A percentile compares a stretch with the other conserved stretches of the same genome.
Conservation (phyloP, 2,113 vertebrate genomes). For the Thermophis baileyi region DNA sequence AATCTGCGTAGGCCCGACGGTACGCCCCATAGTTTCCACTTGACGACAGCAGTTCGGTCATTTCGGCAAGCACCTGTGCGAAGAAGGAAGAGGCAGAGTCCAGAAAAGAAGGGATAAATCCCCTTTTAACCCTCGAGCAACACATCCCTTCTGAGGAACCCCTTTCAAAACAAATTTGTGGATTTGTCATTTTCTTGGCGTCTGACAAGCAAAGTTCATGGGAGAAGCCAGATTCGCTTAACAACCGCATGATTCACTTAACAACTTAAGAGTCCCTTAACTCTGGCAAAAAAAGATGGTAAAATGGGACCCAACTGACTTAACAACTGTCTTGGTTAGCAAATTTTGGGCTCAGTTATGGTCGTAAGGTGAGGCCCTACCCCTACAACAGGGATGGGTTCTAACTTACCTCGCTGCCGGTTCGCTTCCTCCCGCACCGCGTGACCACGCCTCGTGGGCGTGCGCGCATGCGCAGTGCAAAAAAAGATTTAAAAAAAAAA, state of each 20-base stretch:
- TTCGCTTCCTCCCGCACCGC: no score
- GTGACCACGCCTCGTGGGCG: no score
- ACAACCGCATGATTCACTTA: not conserved
- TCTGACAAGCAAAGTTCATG: no score
- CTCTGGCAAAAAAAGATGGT: not conserved
- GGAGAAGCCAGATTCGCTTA: no score
- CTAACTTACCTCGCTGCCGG: no score
- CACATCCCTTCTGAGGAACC: not conserved
- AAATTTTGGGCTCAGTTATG: no score
- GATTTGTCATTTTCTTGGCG: not conserved
- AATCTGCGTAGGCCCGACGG: constrained; percentile 78
- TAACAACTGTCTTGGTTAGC: no score
- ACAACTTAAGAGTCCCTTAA: not conserved
- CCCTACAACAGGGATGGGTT: no score
- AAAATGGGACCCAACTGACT: not conserved
- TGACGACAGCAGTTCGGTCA: constrained; percentile 85
- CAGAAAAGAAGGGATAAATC: not conserved
- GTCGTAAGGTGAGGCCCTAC: not conserved
- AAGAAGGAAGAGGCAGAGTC: not conserved
- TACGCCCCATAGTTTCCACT: constrained; percentile 85
- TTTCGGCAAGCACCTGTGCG: constrained; percentile 79
- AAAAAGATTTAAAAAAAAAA: no score
- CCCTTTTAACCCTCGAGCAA: not conserved
- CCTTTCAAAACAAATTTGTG: not conserved
- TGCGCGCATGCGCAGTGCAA: no score